These are phyloP conservation scores for Phaenicophaeus curvirostris DNA, from an alignment of 2,797 vertebrate genomes.

Conservation along the genomic window DNA sequence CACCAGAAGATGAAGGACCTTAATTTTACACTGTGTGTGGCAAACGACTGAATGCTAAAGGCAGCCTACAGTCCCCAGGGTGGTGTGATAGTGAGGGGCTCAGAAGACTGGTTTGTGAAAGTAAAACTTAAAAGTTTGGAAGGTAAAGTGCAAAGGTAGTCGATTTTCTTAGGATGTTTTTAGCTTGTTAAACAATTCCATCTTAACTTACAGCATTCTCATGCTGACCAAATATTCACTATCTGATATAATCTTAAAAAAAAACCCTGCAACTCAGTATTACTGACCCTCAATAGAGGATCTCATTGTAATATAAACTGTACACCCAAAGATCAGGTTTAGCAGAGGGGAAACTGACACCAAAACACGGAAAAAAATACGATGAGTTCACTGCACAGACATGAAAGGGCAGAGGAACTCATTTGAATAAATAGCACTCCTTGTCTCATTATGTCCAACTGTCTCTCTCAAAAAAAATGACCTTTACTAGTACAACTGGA, in stretches of 20 bases:
- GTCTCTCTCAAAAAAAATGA: background rate
- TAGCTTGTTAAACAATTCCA: background rate
- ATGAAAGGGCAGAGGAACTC: background rate
- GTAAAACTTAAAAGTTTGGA: background rate
- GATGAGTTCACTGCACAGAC: background rate
- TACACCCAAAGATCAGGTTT: background rate
- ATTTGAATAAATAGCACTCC: background rate
- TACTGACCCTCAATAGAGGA: background rate
- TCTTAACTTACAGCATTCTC: background rate
- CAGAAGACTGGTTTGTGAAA: background rate
- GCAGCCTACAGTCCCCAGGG: background rate
- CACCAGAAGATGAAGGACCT: background rate
- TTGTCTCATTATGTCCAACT: background rate
- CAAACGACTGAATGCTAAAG: background rate
- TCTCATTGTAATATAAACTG: slow-evolving; percentile 7
- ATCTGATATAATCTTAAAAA: background rate
- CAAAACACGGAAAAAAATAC: background rate
- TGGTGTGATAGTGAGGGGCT: background rate
- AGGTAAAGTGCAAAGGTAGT: background rate
- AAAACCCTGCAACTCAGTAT: background rate
- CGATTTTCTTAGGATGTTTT: background rate
- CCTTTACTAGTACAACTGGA: background rate
- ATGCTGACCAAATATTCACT: background rate
- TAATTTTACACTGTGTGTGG: background rate
- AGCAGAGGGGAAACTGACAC: background rate